Evolutionary conservation across 2,113 vertebrate genomes (phyloP).

Genomic region (Proterorhinus semilunaris): DNA sequence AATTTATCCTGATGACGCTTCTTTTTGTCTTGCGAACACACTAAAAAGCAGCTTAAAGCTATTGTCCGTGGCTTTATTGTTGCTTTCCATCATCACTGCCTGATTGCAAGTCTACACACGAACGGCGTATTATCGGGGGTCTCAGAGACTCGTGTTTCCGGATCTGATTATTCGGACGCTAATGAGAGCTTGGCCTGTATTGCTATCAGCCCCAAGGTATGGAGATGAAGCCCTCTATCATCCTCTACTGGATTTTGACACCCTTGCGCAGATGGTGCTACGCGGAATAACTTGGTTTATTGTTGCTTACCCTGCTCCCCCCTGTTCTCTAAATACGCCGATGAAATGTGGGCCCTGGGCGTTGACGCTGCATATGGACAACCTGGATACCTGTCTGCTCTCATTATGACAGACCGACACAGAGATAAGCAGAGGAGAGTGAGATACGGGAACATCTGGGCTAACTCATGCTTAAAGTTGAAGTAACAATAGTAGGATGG

Average conservation of each 20-base stretch:
- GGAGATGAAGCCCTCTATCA: slow-evolving; percentile 59
- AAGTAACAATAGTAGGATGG: slow-evolving; percentile 8
- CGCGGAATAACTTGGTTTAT: slow-evolving; percentile 45
- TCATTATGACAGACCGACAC: slow-evolving; percentile 43
- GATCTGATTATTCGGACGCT: slow-evolving; percentile 59
- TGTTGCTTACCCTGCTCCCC: slow-evolving; percentile 27
- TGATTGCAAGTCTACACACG: slow-evolving; percentile 62
- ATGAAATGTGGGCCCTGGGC: slow-evolving; percentile 51
- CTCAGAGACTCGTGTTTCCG: slow-evolving; percentile 60
- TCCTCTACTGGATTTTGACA: slow-evolving; percentile 63
- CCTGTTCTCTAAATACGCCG: slow-evolving; percentile 48
- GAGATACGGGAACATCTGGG: slow-evolving; percentile 52
- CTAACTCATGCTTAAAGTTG: slow-evolving; percentile 33
- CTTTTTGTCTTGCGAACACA: slow-evolving; percentile 16
- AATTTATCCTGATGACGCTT: slow-evolving; percentile 9
- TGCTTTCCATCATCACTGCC: slow-evolving; percentile 40
- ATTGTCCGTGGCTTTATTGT: slow-evolving; percentile 21
- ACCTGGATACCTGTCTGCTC: slow-evolving; percentile 60
- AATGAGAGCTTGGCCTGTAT: slow-evolving; percentile 52
- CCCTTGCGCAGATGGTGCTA: slow-evolving; percentile 62
- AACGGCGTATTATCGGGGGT: slow-evolving; percentile 49
- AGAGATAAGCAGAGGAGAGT: slow-evolving; percentile 42
- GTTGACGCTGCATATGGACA: slow-evolving; percentile 58
- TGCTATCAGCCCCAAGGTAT: slow-evolving; percentile 48
- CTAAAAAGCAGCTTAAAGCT: slow-evolving; percentile 15